These are phyloP conservation scores for Rhynchonycteris naso DNA, from an alignment of 2,797 vertebrate species.

Conservation along the genomic window DNA sequence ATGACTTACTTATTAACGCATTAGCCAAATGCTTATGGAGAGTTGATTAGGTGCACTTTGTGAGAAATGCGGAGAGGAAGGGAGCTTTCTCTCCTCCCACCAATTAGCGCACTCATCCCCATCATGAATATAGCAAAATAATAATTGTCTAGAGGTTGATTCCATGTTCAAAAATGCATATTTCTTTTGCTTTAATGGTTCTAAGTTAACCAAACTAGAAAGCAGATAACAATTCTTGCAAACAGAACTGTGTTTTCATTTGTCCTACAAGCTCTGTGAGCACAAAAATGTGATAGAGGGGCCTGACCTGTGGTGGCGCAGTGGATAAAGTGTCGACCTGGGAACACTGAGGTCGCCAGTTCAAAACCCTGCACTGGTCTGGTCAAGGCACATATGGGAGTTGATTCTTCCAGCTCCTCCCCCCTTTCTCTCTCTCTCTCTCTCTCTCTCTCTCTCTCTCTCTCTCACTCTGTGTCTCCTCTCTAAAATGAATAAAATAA, in stretches of 20 bases:
- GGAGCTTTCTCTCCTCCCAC: background rate
- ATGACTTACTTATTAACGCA: no score
- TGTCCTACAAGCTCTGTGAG: background rate
- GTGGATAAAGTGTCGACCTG: no score
- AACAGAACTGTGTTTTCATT: background rate
- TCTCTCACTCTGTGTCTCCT: no score
- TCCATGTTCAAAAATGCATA: background rate
- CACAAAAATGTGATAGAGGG: background rate
- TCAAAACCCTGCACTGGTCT: no score
- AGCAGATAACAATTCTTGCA: background rate
- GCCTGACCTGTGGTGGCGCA: no score
- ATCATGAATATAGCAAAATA: background rate
- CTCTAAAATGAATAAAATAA: no score
- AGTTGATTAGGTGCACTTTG: background rate
- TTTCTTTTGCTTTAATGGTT: background rate
- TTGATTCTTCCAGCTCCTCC: no score
- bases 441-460: no score
- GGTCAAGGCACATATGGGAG: no score
- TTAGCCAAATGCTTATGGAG: background rate
- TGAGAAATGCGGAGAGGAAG: background rate
- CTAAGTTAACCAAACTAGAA: background rate
- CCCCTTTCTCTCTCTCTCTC: no score
- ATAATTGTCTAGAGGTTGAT: background rate
- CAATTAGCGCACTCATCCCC: background rate
- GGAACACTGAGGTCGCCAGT: no score